Base-by-base conservation (phyloP, 64 coral and sea anemone species). In the Stichodactyla mertensii region DNA sequence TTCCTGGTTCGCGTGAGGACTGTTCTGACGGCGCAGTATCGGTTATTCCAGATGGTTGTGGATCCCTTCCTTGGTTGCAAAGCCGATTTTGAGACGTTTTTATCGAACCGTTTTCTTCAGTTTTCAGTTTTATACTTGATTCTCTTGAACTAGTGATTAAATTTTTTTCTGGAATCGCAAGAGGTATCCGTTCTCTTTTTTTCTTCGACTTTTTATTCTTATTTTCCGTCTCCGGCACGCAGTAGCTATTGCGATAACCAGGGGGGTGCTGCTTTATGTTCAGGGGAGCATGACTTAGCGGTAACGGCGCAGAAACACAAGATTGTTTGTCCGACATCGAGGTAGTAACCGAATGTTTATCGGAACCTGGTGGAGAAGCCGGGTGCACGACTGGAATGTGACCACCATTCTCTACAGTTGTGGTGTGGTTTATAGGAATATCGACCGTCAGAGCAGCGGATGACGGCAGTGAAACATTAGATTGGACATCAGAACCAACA, bases 381-480 rank as follows among this genome's bases (percentile, higher is more conserved):
- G 78, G 78, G 16, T 54, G 7, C 7, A 54, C 54, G 8, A n/a
- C 16, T 18, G 36, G 52, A 22, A 54, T 22, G 7, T 3, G 51
- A 53, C 78, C 51, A 52, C 51, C 51, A 53, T n/a, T 52, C 16
- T 52, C 15, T 81, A 81, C 36, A 28, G 6, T 53, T 54, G 6
- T 81, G 10, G 20, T 51, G 19, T 9, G 7, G 53, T 81, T 81
- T 19, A 81, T 81, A 55, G 78, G 78, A 81, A 81, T 52, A 81
- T 81, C 78, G 59, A 95, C 80, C 58, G 86, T 93, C 71, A 99
- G 85, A 19, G 86, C 93, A 7, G 97, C 97, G 5, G 93, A 99
- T 19, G 91, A 99, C 12, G 97, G 93, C 16, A 99, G 62, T 8
- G 97, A 95, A 5, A 99, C 93, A 51, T 95, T 99, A 3, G 92